Evolutionary conservation across 2,888 invertebrate genomes (phyloP).

Genomic region (Drymonia ruficornis): DNA sequence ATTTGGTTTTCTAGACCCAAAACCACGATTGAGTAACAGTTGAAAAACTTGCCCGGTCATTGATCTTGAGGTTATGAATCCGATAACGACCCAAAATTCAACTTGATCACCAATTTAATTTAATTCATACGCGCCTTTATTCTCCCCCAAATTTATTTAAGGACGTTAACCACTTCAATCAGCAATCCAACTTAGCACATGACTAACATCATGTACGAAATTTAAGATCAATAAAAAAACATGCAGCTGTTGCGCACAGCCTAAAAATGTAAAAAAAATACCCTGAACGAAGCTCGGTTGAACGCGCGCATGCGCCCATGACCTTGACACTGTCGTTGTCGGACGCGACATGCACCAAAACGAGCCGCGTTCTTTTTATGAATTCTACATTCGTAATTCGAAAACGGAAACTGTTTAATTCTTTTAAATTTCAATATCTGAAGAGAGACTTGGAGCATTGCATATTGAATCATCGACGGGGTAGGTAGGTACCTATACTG

Average conservation of each 20-base stretch:
- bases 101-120: too few species aligned
- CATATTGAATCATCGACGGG: neutral
- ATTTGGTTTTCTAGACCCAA: too few species aligned
- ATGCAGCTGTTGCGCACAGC: conserved; percentile 35
- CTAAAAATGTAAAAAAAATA: conserved; percentile 42
- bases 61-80: too few species aligned
- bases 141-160: neutral
- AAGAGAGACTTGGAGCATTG: neutral
- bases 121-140: too few species aligned
- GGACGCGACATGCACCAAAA: conserved; percentile 25
- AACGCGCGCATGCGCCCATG: conserved; percentile 54
- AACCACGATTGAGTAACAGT: too few species aligned
- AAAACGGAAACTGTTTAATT: conserved; percentile 11
- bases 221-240: neutral
- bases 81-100: too few species aligned
- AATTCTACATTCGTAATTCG: conserved; percentile 8
- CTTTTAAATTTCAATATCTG: conserved; percentile 3
- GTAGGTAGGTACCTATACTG: too few species aligned
- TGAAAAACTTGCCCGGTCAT: too few species aligned
- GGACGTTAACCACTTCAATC: neutral
- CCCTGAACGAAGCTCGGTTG: conserved; percentile 38
- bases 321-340: conserved; percentile 63
- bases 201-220: neutral
- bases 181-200: neutral
- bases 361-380: conserved; percentile 13